Conservation (phyloP, 2,113 vertebrate species). For the Labeo rohita region DNA sequence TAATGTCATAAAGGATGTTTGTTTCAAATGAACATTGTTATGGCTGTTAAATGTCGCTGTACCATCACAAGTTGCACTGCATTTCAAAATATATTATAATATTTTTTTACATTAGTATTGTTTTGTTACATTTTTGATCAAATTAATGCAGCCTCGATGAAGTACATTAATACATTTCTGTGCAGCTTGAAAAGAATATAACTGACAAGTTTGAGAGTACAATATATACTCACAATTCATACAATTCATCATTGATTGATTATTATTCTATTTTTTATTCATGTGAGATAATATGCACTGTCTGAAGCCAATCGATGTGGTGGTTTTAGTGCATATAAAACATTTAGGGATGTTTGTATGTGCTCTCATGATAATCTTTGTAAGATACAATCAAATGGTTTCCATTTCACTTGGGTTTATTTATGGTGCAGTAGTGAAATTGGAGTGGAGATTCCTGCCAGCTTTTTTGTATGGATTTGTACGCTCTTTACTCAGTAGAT, state of each 20-base stretch:
- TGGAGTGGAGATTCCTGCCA: not conserved
- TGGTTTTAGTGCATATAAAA: not conserved
- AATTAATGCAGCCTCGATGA: too few species aligned
- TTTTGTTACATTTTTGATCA: too few species aligned
- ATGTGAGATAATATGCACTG: constrained; percentile 25
- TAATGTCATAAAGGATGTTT: too few species aligned
- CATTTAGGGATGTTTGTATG: not conserved
- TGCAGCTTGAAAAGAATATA: too few species aligned
- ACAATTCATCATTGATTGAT: constrained; percentile 5
- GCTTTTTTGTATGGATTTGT: not conserved
- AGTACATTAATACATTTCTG: too few species aligned
- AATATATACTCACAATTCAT: not conserved
- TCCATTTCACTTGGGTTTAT: not conserved
- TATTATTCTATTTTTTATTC: not conserved
- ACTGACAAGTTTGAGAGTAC: too few species aligned
- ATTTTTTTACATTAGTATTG: too few species aligned
- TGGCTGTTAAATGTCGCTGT: too few species aligned
- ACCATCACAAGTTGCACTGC: too few species aligned
- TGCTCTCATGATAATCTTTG: not conserved
- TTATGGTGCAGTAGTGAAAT: not conserved
- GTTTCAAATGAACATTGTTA: too few species aligned
- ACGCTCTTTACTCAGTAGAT: constrained; percentile 43
- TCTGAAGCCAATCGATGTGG: not conserved
- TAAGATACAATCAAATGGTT: not conserved
- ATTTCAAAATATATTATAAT: too few species aligned